These are phyloP conservation scores for Megathymus violae DNA, from an alignment of 1,140 invertebrate species.

Conservation along the genomic window DNA sequence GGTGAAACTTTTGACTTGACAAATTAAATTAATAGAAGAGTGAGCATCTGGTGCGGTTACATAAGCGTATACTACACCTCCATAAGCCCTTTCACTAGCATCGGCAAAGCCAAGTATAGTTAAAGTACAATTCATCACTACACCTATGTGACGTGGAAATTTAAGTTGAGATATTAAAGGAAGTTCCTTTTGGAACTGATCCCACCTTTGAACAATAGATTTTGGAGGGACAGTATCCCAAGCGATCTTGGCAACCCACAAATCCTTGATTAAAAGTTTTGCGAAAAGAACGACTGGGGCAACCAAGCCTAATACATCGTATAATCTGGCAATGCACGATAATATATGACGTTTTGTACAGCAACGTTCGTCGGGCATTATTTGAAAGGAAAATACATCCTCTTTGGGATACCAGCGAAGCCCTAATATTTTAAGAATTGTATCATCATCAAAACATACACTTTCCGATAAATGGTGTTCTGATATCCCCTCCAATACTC, in stretches of 20 bases:
- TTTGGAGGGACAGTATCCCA: constrained; percentile 9
- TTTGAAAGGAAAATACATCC: neutral
- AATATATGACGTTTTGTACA: neutral
- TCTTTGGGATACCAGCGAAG: neutral
- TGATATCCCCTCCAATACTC: neutral
- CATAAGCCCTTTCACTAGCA: no score
- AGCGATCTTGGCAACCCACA: constrained; percentile 3
- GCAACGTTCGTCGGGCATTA: neutral
- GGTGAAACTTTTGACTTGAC: no score
- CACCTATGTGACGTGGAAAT: no score
- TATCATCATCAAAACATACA: neutral
- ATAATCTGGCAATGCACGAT: neutral
- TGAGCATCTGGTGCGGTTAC: no score
- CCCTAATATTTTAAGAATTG: neutral
- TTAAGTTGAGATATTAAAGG: no score
- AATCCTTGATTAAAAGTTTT: constrained; percentile 5
- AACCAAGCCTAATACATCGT: neutral
- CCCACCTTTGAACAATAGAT: no score
- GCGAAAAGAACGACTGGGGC: neutral
- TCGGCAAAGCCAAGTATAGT: no score
- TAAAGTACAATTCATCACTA: no score
- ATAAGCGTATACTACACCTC: no score
- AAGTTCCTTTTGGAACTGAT: no score
- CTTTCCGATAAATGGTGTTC: neutral
- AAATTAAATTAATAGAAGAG: no score